Evolutionary conservation across 1,140 invertebrate species (phyloP).

Genomic region (Meloidogyne exigua): DNA sequence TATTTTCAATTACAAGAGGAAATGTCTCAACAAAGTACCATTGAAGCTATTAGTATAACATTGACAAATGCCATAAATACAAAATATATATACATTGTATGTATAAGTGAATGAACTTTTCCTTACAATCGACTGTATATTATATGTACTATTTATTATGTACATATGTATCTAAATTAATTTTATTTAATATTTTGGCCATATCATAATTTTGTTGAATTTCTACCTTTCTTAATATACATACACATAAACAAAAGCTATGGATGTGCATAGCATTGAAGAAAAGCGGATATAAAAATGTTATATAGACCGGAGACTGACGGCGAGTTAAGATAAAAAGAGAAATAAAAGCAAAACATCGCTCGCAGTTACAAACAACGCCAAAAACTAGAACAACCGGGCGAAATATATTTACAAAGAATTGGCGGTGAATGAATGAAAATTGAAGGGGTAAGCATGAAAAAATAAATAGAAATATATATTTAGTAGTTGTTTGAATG

Average conservation of each 20-base stretch:
- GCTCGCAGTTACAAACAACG: neutral
- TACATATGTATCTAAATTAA: too few relatives aligned
- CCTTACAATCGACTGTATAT: too few relatives aligned
- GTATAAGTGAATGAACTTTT: too few relatives aligned
- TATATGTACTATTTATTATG: too few relatives aligned
- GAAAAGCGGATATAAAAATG: neutral
- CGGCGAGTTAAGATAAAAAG: neutral
- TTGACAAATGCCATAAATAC: too few relatives aligned
- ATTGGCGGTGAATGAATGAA: neutral
- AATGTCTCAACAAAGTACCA: too few relatives aligned
- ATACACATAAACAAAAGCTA: neutral
- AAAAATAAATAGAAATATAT: slow-evolving; percentile 6
- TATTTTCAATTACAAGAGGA: too few relatives aligned
- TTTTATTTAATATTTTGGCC: too few relatives aligned
- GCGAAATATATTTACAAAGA: neutral
- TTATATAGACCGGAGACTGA: neutral
- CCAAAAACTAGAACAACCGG: neutral
- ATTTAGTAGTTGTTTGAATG: neutral
- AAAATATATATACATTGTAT: too few relatives aligned
- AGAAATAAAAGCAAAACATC: neutral
- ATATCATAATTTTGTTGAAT: too few relatives aligned
- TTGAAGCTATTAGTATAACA: too few relatives aligned
- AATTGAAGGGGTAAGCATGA: neutral
- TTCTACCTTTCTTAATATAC: too few relatives aligned
- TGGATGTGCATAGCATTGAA: neutral